Evolutionary conservation across 2,888 invertebrate species (phyloP).

Genomic region (Heteromurus nitidus): DNA sequence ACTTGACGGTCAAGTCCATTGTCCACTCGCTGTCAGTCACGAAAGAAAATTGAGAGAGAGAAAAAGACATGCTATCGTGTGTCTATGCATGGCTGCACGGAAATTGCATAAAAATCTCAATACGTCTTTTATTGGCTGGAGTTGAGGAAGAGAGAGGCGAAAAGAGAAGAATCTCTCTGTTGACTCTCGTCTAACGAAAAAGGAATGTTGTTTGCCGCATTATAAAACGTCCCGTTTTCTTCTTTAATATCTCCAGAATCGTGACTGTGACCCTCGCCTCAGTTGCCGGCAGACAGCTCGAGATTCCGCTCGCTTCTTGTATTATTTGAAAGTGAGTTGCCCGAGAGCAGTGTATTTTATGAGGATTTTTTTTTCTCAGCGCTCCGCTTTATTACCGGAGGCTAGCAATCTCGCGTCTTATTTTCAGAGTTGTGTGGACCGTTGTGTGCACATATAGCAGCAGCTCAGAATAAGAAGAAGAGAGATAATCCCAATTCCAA

Average conservation of each 20-base stretch:
- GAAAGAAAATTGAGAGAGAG: neutral
- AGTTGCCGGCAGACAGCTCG: neutral
- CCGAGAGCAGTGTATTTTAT: slow-evolving; percentile 33
- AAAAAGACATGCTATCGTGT: neutral
- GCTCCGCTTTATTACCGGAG: neutral
- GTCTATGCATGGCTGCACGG: slow-evolving; percentile 21
- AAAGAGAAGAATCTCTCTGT: no score
- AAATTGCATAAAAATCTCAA: slow-evolving; percentile 33
- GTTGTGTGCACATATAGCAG: no score
- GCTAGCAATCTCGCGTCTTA: neutral
- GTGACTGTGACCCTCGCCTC: neutral
- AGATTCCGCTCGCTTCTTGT: neutral
- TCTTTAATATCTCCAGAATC: slow-evolving; percentile 30
- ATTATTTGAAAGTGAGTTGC: slow-evolving; percentile 13
- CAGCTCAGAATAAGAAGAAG: no score
- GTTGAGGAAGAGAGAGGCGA: no score
- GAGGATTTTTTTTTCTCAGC: slow-evolving; percentile 8
- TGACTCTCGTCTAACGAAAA: no score
- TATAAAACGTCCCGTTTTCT: slow-evolving; percentile 7
- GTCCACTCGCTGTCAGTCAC: slow-evolving; percentile 13
- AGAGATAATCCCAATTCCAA: slow-evolving; percentile 20
- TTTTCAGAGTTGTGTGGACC: no score
- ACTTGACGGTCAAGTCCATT: slow-evolving; percentile 8
- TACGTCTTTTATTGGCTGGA: slow-evolving; percentile 24
- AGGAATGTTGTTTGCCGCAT: slow-evolving; percentile 4